Evolutionary conservation across 2,888 invertebrate genomes (phyloP).

Genomic region (Drosophila borealis): DNA sequence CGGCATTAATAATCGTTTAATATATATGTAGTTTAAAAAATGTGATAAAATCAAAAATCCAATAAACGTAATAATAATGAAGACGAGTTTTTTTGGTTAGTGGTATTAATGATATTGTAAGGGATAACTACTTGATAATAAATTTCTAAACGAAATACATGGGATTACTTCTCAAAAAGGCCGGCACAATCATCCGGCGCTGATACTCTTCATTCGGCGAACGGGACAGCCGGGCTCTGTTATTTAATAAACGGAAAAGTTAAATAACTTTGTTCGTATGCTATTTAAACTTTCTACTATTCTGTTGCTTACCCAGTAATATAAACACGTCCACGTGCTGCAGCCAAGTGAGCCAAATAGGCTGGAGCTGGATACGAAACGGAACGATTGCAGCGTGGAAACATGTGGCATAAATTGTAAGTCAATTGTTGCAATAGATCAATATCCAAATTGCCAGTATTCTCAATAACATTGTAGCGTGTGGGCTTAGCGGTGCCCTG

Average conservation of each 20-base stretch:
- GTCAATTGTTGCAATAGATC: constrained; percentile 92
- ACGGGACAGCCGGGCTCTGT: constrained; percentile 63
- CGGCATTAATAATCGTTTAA: constrained; percentile 33
- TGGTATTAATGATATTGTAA: neutral
- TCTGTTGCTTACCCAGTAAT: constrained; percentile 75
- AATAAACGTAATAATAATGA: constrained; percentile 12
- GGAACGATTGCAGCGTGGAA: constrained; percentile 92
- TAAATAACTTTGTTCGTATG: neutral
- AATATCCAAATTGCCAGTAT: constrained; percentile 89
- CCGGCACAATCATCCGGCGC: constrained; percentile 86
- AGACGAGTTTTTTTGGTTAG: neutral
- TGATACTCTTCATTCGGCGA: constrained; percentile 86
- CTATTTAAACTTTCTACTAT: neutral
- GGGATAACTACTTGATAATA: neutral
- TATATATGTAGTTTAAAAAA: constrained; percentile 55
- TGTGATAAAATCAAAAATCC: constrained; percentile 59
- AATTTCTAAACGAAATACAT: constrained; percentile 90
- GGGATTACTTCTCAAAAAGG: constrained; percentile 86
- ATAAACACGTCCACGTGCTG: constrained; percentile 87
- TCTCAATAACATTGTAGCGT: constrained; percentile 93
- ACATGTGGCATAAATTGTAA: constrained; percentile 94
- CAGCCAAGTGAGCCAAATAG: constrained; percentile 95
- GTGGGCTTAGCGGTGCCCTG: constrained; percentile 94
- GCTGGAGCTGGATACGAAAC: constrained; percentile 95
- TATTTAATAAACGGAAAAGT: neutral